phyloP scores from a whole-genome alignment of 2,888 invertebrate species.

The Aquatica leii region DNA sequence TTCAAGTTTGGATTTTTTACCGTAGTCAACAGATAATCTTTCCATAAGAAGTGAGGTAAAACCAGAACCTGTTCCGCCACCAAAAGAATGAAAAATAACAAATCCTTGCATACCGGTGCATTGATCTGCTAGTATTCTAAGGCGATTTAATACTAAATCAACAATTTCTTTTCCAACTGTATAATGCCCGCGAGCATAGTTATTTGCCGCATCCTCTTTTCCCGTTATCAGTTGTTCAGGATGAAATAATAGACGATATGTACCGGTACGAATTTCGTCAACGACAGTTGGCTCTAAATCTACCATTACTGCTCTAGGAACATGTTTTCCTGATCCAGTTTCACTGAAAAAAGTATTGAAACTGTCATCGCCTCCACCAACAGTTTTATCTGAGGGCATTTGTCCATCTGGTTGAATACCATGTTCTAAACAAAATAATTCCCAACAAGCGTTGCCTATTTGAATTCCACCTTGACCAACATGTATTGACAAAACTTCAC shows the following conservation, averaged over 20 bases:
- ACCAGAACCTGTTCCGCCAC: slow-evolving; percentile 82
- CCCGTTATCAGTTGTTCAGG: slow-evolving; percentile 80
- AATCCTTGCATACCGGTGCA: slow-evolving; percentile 66
- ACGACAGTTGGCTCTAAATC: slow-evolving; percentile 12
- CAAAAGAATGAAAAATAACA: slow-evolving; percentile 71
- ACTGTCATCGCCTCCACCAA: slow-evolving; percentile 63
- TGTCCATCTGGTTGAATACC: slow-evolving; percentile 65
- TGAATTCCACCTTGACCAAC: slow-evolving; percentile 82
- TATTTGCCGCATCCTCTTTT: slow-evolving; percentile 88
- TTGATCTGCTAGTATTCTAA: slow-evolving; percentile 72
- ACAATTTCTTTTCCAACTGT: slow-evolving; percentile 70
- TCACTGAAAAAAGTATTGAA: slow-evolving; percentile 77
- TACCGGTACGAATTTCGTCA: slow-evolving; percentile 70
- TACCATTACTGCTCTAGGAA: slow-evolving; percentile 12
- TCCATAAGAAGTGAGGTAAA: slow-evolving; percentile 85
- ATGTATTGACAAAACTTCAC: slow-evolving; percentile 82
- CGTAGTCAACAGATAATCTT: slow-evolving; percentile 64
- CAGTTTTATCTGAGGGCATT: slow-evolving; percentile 68
- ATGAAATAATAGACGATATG: slow-evolving; percentile 72
- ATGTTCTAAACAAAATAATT: slow-evolving; percentile 73
- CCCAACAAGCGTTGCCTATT: slow-evolving; percentile 67
- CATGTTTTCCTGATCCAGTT: slow-evolving; percentile 74
- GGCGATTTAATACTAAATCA: slow-evolving; percentile 73
- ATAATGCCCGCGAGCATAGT: slow-evolving; percentile 85
- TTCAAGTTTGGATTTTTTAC: slow-evolving; percentile 62